A percentile compares a stretch with the other conserved stretches of the same genome.
phyloP scores from a whole-genome alignment of 2,888 invertebrate genomes.

The Drosophila buzzatii region DNA sequence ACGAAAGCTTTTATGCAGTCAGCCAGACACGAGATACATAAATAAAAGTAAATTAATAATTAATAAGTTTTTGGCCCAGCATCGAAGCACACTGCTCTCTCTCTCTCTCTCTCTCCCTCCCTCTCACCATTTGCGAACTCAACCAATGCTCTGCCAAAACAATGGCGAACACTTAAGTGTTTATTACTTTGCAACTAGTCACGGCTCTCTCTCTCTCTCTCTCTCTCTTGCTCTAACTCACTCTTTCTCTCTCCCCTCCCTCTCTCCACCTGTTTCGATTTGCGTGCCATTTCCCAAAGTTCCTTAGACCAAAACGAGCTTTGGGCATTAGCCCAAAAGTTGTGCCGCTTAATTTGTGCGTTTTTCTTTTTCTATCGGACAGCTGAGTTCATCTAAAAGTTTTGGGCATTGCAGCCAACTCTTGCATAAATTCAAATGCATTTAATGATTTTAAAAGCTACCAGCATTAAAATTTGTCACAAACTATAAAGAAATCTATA shows the following conservation, averaged over 20 bases:
- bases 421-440: background rate
- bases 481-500: no score
- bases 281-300: slow-evolving; percentile 49
- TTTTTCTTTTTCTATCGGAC: background rate
- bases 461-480: background rate
- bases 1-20: slow-evolving; percentile 48
- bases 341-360: slow-evolving; percentile 41
- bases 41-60: slow-evolving; percentile 68
- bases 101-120: no score
- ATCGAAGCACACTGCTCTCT: slow-evolving; percentile 2
- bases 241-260: background rate
- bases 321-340: slow-evolving; percentile 66
- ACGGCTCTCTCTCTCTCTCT: slow-evolving; percentile 2
- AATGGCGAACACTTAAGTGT: slow-evolving; percentile 62
- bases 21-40: slow-evolving; percentile 35
- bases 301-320: slow-evolving; percentile 48
- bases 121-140: slow-evolving; percentile 3
- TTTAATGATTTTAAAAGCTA: background rate
- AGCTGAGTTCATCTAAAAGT: background rate
- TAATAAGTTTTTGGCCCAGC: slow-evolving; percentile 56
- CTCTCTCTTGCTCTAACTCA: background rate
- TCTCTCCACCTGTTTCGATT: slow-evolving; percentile 27
- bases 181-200: slow-evolving; percentile 63
- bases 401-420: background rate
- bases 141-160: slow-evolving; percentile 40